Conservation (phyloP, 2,113 vertebrate species). For the Sitta europaea region DNA sequence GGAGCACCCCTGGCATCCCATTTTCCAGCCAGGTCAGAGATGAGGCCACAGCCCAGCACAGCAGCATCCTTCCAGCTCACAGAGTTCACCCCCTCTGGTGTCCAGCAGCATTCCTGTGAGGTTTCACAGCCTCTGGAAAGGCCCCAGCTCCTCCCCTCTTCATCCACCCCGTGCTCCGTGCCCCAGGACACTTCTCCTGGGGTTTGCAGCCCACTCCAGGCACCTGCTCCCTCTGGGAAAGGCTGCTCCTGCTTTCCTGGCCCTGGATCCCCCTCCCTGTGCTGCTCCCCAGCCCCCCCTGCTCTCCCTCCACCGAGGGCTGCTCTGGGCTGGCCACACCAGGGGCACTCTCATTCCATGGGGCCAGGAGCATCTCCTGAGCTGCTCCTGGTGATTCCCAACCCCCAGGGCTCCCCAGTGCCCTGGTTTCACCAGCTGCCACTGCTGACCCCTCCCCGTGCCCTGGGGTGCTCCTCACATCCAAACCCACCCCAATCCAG, state of each 20-base stretch:
- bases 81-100: not conserved
- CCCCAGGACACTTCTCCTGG: not conserved
- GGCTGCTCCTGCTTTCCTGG: not conserved
- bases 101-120: not conserved
- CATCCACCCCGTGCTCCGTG: not conserved
- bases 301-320: not conserved
- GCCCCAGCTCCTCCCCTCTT: not conserved
- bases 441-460: not conserved
- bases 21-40: not conserved
- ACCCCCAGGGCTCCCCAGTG: accelerated
- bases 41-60: not conserved
- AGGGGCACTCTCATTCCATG: not conserved
- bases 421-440: not conserved
- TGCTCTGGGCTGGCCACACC: not conserved
- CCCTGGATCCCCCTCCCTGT: not conserved
- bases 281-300: not conserved
- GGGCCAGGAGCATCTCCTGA: not conserved
- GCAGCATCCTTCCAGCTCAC: not conserved
- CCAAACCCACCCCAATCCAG: not conserved
- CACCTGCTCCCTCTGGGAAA: not conserved
- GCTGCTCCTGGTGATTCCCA: not conserved
- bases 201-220: not conserved
- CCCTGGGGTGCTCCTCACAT: not conserved
- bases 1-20: not conserved
- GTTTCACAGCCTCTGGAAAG: not conserved